Base-by-base conservation (phyloP, 2,113 vertebrate genomes). In the Eupsittula cactorum region DNA sequence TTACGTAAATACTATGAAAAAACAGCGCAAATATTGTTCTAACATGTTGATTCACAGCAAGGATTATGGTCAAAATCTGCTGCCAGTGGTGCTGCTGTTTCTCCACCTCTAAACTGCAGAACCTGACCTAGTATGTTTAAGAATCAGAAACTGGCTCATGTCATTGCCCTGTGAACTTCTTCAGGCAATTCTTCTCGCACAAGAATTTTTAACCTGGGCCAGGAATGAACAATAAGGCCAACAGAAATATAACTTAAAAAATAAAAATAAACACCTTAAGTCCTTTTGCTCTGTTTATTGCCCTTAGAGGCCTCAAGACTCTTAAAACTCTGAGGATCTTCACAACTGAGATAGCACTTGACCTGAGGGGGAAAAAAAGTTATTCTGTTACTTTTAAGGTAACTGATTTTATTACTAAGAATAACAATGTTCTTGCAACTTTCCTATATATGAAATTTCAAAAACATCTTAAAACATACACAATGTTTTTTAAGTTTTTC, bases 201-300 rank as follows among this genome's bases (percentile, higher is more conserved):
- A 74, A 71, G 7, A 71, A 64, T 60, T 59, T 87, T 87, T 70
- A 85, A 81, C 21, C 75, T 46, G 37, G 37, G 12, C 23, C 21
- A 81, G 25, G 37, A 94, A 27, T 39, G 28, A 53, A 76, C 42
- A 52, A 82, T 59, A 33, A 77, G 44, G 42, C 8, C 35, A 92
- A 89, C 7, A 63, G 59, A 74, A 89, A 75, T 8, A 68, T 6
- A 82, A 82, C 12, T 44, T 25, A 3, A 53, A 90, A 90, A 81
- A 65, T 35, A 73, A 50, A 86, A 60, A 79, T 74, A 95, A 81
- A 75, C 84, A 99, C 99, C 99, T 99, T 99, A 53, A 99, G 99
- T 97, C 99, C 99, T 98, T 99, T 99, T 44, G 99, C 99, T 98
- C 99, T 98, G 98, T 99, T 99, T 97, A 99, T 99, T 73, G 99